A percentile compares a stretch with the other conserved stretches of the same genome.
Evolutionary conservation across 2,888 invertebrate species (phyloP).

Genomic region (Dryadula phaetusa): DNA sequence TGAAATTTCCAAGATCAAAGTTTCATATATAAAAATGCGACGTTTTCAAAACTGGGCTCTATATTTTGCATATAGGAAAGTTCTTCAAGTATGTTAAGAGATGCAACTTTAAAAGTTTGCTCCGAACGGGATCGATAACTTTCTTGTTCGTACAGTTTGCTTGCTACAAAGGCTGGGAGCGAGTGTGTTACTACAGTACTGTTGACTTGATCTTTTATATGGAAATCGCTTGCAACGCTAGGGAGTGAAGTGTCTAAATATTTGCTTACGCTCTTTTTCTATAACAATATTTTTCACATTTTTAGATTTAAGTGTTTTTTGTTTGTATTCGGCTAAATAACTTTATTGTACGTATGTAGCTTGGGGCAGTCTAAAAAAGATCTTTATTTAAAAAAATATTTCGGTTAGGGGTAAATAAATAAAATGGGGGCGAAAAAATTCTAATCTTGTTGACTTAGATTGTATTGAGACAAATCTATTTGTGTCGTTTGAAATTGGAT

Average conservation of each 20-base stretch:
- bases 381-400: not conserved
- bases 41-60: constrained; percentile 31
- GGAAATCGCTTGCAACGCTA: constrained; percentile 44
- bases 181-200: constrained; percentile 41
- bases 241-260: constrained; percentile 38
- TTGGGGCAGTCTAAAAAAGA: not conserved
- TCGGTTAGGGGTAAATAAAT: not conserved
- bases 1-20: constrained; percentile 30
- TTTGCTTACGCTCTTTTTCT: constrained; percentile 30
- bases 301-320: constrained; percentile 12
- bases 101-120: constrained; percentile 54
- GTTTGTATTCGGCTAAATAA: constrained; percentile 9
- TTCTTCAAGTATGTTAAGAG: constrained; percentile 50
- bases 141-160: constrained; percentile 42
- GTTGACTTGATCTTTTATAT: constrained; percentile 49
- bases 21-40: constrained; percentile 35
- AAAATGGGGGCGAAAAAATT: not conserved
- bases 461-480: not conserved
- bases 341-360: constrained; percentile 6
- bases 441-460: not conserved
- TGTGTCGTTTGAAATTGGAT: not conserved
- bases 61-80: constrained; percentile 38
- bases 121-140: constrained; percentile 53
- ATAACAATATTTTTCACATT: constrained; percentile 18
- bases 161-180: constrained; percentile 38